phyloP scores from a whole-genome alignment of 2,113 vertebrate genomes.

The Labeo rohita region DNA sequence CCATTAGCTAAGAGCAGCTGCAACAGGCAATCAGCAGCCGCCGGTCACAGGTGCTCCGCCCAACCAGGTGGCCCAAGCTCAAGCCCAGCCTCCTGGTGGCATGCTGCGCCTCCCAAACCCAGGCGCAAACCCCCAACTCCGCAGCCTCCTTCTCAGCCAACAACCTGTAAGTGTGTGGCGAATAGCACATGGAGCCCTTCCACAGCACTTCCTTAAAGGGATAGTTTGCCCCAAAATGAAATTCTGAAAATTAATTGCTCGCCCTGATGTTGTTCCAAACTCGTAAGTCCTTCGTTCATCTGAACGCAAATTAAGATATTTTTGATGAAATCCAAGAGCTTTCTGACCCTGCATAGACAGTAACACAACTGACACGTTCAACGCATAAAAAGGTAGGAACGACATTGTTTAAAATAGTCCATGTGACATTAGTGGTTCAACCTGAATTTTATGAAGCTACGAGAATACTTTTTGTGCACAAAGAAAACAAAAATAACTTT shows the following conservation, averaged over 20 bases:
- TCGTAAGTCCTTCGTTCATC: background rate
- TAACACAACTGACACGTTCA: too few species aligned
- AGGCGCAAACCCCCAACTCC: conserved; percentile 90
- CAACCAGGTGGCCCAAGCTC: conserved; percentile 77
- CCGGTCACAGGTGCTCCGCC: conserved; percentile 78
- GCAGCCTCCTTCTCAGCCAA: conserved; percentile 91
- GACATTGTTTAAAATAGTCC: too few species aligned
- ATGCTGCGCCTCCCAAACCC: conserved; percentile 88
- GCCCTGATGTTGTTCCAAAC: background rate
- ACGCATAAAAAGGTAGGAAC: too few species aligned
- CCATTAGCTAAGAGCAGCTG: conserved; percentile 78
- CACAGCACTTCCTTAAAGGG: background rate
- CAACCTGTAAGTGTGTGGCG: conserved; percentile 78
- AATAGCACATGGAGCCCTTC: background rate
- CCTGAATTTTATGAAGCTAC: too few species aligned
- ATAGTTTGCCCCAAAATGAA: background rate
- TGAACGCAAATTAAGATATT: background rate
- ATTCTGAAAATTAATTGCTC: background rate
- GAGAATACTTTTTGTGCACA: too few species aligned
- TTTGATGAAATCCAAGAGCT: too few species aligned
- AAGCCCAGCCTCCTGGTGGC: conserved; percentile 78
- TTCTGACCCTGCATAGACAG: too few species aligned
- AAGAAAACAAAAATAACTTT: too few species aligned
- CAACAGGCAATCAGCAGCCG: conserved; percentile 76
- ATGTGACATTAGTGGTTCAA: too few species aligned